Base-by-base conservation (phyloP, 2,888 invertebrate genomes). In the Petrophora chlorosata region DNA sequence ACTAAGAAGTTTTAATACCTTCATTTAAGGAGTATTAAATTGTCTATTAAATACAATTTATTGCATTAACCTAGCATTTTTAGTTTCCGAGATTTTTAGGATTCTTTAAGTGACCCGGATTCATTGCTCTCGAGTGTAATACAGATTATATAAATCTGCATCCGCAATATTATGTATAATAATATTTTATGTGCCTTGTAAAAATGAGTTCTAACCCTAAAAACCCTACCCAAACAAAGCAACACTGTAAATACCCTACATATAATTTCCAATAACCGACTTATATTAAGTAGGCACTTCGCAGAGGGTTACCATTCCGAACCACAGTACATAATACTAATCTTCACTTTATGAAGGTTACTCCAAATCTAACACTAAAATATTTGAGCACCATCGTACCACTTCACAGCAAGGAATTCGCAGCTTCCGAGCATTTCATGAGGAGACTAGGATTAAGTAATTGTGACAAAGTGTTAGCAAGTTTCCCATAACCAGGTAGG, bases 321-420 rank as follows among this genome's bases (percentile, higher is more conserved):
- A 17, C 38, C 32, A 17, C 41, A 32, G 36, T 16, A 40, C 32
- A 41, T 32, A 43, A 39, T 34, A 28, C 43, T 40, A 44, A 50
- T 43, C 43, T 43, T 38, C 39, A 28, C 39, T 43, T 39, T 43
- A 44, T 34, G 33, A 50, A 39, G 49, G 49, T 26, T 19, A 42
- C 15, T 29, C 42, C 28, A 25, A 29, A 32, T 13, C 35, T 41
- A 41, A 41, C 42, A 32, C 29, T 34, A 43, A 26, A 15, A 26
- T 15, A 35, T 15, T n/a, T n/a, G 17, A 3, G 17, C 30, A n/a
- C 5, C n/a, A 5, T 14, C 26, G 22, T 13, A 36, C 42, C 32
- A 8, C 33, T 22, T 33, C 42, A n/a, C 5, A 33, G 2, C 33
- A 14, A 19, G 8, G 10, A 42, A 5, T 2, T 5, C 0, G 3